Evolutionary conservation across 2,888 invertebrate species (phyloP), one percentile per base, ranked within the genome.

Genomic region (Oscheius onirici): DNA sequence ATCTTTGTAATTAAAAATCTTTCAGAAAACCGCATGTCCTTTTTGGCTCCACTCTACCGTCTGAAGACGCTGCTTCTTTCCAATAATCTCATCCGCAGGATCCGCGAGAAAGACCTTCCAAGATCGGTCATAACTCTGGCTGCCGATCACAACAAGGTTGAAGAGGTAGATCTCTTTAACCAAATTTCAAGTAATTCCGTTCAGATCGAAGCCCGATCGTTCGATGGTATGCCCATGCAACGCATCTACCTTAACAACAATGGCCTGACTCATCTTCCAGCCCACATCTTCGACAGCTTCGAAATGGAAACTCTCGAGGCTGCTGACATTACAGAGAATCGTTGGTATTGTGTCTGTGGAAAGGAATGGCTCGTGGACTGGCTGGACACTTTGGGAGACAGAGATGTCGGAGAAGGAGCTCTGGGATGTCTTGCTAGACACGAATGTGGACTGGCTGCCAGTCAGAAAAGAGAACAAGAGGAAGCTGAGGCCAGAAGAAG

Each of bases 11-110:
- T 17, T 26, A n/a, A n/a, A n/a, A 34, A 34, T 8, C 8, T 69
- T 72, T 40, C 71, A 74, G 77, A 77, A 51, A 49, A 60, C 0
- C 20, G 22, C n/a, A 43, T 58, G 0, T 72, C 81, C 3, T 77
- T 88, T 17, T 88, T 89, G 73, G 73, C 83, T 3, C 80, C 89
- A 68, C 81, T 82, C 40, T 83, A 73, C 22, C 77, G 87, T n/a
- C 85, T 90, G 41, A 82, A 86, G 11, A 86, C 87, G 71, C 82
- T 90, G 10, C 89, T 89, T 86, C 74, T 90, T 5, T 89, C 89
- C 3, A 81, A 87, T 75, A 90, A 90, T 75, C 75, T 83, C 2
- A 63, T 76, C 11, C 58, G 60, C 0, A 57, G 65, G 10, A 74
- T 82, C 17, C 68, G 74, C 43, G 60, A 76, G 11, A 71, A 71